Evolutionary conservation across 1,140 invertebrate species (phyloP).

Genomic region (Scaptodrosophila lebanonensis): DNA sequence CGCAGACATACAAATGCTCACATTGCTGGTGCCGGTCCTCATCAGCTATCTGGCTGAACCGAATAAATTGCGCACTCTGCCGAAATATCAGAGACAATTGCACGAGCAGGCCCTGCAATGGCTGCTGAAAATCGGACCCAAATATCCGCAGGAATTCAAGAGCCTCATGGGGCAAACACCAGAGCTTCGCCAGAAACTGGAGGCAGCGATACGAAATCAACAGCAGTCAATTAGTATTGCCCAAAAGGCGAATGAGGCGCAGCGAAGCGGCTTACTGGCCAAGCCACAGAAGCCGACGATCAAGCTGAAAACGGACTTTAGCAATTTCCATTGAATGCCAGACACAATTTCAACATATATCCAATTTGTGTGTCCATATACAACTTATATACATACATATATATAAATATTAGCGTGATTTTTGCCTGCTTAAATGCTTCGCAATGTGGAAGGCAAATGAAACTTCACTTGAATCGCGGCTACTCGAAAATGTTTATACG

Average conservation of each 20-base stretch:
- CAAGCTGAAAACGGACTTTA: slow-evolving; percentile 97
- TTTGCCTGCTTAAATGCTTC: slow-evolving; percentile 30
- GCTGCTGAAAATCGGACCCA: slow-evolving; percentile 93
- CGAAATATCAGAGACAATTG: slow-evolving; percentile 82
- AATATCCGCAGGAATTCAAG: slow-evolving; percentile 95
- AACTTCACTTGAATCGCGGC: no score
- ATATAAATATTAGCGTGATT: slow-evolving; percentile 13
- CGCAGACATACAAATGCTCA: slow-evolving; percentile 91
- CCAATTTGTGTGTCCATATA: not conserved
- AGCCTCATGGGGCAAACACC: slow-evolving; percentile 89
- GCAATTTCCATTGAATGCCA: slow-evolving; percentile 85
- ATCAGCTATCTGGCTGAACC: slow-evolving; percentile 89
- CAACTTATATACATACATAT: not conserved
- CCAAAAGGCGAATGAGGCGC: slow-evolving; percentile 76
- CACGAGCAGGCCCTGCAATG: slow-evolving; percentile 92
- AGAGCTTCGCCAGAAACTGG: slow-evolving; percentile 88
- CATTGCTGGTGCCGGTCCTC: slow-evolving; percentile 90
- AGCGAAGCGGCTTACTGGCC: slow-evolving; percentile 76
- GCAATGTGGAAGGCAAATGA: slow-evolving; percentile 1
- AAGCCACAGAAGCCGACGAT: slow-evolving; percentile 87
- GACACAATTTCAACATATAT: no score
- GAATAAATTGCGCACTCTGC: slow-evolving; percentile 80
- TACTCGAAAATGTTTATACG: no score
- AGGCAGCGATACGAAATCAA: slow-evolving; percentile 88
- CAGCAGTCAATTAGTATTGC: slow-evolving; percentile 81